phyloP scores from a whole-genome alignment of 2,888 invertebrate species.

The Leptarthrus brevirostris region DNA sequence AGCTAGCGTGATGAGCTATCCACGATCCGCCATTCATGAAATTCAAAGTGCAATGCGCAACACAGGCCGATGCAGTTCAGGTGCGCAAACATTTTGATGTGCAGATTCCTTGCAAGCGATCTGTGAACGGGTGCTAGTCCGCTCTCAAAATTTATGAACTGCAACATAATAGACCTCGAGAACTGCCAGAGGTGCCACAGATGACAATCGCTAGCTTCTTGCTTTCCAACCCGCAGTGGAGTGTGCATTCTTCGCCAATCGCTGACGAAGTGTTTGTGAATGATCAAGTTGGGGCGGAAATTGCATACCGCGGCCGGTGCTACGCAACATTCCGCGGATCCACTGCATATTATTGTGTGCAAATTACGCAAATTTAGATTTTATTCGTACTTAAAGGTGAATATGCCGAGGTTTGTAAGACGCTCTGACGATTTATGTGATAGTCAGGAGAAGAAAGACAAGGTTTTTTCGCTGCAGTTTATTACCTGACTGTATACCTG shows the following conservation, averaged over 20 bases:
- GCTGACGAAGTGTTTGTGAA: conserved; percentile 25
- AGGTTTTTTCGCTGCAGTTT: neutral
- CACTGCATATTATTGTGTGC: conserved; percentile 41
- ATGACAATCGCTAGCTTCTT: conserved; percentile 38
- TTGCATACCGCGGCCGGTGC: conserved; percentile 9
- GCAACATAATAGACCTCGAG: neutral
- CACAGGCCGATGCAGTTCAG: conserved; percentile 5
- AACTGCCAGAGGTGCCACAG: conserved; percentile 26
- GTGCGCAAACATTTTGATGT: conserved; percentile 1
- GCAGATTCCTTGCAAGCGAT: conserved; percentile 19
- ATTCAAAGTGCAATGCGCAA: conserved; percentile 40
- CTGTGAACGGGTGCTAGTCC: conserved; percentile 2
- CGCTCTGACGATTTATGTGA: conserved; percentile 8
- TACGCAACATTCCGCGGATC: conserved; percentile 37
- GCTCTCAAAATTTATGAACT: conserved; percentile 45
- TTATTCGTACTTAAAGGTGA: conserved; percentile 17
- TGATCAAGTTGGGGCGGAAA: conserved; percentile 43
- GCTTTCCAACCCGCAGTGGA: neutral
- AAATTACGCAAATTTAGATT: conserved; percentile 42
- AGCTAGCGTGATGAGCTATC: neutral
- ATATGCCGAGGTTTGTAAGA: neutral
- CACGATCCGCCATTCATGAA: conserved; percentile 18
- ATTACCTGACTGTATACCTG: neutral
- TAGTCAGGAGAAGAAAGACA: neutral
- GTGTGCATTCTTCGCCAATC: conserved; percentile 17